Base-by-base conservation (phyloP, 2,888 invertebrate genomes). In the Drosophila affinis region DNA sequence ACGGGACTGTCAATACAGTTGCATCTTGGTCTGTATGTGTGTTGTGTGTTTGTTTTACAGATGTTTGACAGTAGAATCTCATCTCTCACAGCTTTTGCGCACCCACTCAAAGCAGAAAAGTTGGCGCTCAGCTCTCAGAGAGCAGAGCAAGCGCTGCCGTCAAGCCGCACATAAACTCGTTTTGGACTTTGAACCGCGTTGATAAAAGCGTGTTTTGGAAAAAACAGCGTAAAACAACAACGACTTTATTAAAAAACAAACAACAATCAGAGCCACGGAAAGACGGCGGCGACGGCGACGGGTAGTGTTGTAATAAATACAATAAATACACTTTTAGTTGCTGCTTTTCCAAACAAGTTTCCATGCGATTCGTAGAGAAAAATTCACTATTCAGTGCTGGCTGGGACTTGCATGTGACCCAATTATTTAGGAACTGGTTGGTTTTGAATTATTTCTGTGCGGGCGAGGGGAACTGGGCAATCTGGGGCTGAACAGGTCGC, bases 141-240 rank as follows among this genome's bases (percentile, higher is more conserved):
- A 14, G 53, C 39, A 27, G 0, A 51, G 27, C 34, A 49, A 49
- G 46, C 17, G 47, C 62, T 46, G 17, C 52, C 62, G 59, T 58
- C 57, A 64, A 70, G 63, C 62, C 62, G 62, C 55, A 56, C 56
- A 21, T 9, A 71, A 70, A 64, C 69, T 64, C 54, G 59, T 52
- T 71, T 65, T 81, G 87, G 87, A 86, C 85, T 86, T 86, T 86
- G 85, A 79, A 88, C 88, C 73, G 57, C 57, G 70, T 56, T 73
- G 59, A 69, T 67, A 76, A 67, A 69, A 68, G 69, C 69, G 70
- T 79, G 60, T 68, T 74, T 68, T 72, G 63, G 45, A 68, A 70
- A 74, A 67, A 45, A 64, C 68, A 81, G 63, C 46, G 54, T 62
- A 69, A 67, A 69, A 75, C 57, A 62, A 75, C 72, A 77, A 75